These are phyloP conservation scores for Triplophysa tibetana DNA, from an alignment of 2,113 vertebrate species.

Conservation along the genomic window DNA sequence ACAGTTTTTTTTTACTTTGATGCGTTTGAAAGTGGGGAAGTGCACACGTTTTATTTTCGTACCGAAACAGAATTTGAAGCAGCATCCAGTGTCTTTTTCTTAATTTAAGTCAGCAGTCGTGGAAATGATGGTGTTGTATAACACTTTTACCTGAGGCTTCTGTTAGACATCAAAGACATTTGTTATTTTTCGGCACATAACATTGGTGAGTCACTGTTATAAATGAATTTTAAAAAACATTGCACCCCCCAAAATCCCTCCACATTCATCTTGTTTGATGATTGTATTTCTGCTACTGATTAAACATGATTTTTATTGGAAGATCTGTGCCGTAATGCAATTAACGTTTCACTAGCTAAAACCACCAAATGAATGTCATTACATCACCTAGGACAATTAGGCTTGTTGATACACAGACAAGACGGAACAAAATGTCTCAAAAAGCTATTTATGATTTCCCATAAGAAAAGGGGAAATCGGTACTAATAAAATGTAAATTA, in stretches of 20 bases:
- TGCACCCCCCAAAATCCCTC: slow-evolving; percentile 3
- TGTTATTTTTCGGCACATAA: slow-evolving; percentile 22
- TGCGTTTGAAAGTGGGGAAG: slow-evolving; percentile 4
- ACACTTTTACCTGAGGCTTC: slow-evolving; percentile 34
- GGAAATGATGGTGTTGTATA: slow-evolving; percentile 28
- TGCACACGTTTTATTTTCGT: slow-evolving; percentile 5
- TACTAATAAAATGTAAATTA: slow-evolving; percentile 35
- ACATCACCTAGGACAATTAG: slow-evolving; percentile 43
- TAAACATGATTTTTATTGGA: slow-evolving; percentile 42
- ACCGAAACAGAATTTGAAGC: neutral
- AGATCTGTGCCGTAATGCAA: slow-evolving; percentile 39
- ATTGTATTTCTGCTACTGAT: slow-evolving; percentile 32
- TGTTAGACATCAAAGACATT: slow-evolving; percentile 27
- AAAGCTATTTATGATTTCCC: slow-evolving; percentile 38
- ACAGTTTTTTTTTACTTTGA: slow-evolving; percentile 16
- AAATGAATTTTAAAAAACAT: slow-evolving; percentile 21
- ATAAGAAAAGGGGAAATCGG: slow-evolving; percentile 16
- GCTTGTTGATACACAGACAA: slow-evolving; percentile 31
- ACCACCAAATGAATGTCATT: slow-evolving; percentile 30
- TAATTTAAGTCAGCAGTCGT: slow-evolving; percentile 34
- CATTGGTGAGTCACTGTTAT: slow-evolving; percentile 20
- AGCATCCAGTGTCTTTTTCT: slow-evolving; percentile 2
- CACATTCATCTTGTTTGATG: slow-evolving; percentile 31
- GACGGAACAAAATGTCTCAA: slow-evolving; percentile 41
- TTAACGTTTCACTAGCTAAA: slow-evolving; percentile 34